Percentiles rank a stretch among this genome's conserved stretches.
These are phyloP conservation scores for Drosophila melanosoma DNA, from an alignment of 2,888 invertebrate genomes.

Conservation along the genomic window DNA sequence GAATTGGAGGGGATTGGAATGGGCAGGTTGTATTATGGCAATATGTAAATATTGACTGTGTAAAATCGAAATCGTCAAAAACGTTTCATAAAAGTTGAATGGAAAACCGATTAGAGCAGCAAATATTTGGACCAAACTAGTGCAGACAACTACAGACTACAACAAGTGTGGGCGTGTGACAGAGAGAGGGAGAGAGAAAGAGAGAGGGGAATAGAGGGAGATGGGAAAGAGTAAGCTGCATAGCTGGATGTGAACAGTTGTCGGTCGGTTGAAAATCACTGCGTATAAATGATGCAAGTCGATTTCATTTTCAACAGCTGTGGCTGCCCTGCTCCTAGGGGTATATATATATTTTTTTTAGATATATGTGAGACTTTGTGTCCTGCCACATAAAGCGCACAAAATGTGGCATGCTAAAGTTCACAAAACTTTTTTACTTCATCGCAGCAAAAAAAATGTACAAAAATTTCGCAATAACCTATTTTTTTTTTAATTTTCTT, in stretches of 20 bases:
- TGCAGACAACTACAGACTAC: constrained; percentile 53
- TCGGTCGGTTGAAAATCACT: constrained; percentile 60
- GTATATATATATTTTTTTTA: background rate
- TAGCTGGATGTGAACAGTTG: constrained; percentile 35
- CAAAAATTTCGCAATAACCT: background rate
- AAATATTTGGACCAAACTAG: constrained; percentile 69
- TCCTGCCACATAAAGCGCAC: constrained; percentile 19
- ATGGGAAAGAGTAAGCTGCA: background rate
- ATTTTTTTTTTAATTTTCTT: background rate
- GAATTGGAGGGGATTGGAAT: background rate
- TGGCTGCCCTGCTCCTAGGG: constrained; percentile 11
- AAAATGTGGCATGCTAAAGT: constrained; percentile 44
- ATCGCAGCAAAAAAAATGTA: constrained; percentile 21
- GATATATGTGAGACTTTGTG: background rate
- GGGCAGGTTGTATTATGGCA: background rate
- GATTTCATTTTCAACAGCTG: constrained; percentile 74
- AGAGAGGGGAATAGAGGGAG: background rate
- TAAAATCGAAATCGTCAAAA: constrained; percentile 79
- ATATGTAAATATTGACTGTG: constrained; percentile 77
- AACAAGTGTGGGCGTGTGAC: background rate
- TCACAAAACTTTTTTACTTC: constrained; percentile 58
- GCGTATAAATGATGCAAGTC: constrained; percentile 78
- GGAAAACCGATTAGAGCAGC: constrained; percentile 66
- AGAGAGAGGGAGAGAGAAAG: background rate
- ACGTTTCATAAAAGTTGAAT: constrained; percentile 70